Base-by-base conservation (phyloP, 2,113 vertebrate species). In the Cacatua alba region DNA sequence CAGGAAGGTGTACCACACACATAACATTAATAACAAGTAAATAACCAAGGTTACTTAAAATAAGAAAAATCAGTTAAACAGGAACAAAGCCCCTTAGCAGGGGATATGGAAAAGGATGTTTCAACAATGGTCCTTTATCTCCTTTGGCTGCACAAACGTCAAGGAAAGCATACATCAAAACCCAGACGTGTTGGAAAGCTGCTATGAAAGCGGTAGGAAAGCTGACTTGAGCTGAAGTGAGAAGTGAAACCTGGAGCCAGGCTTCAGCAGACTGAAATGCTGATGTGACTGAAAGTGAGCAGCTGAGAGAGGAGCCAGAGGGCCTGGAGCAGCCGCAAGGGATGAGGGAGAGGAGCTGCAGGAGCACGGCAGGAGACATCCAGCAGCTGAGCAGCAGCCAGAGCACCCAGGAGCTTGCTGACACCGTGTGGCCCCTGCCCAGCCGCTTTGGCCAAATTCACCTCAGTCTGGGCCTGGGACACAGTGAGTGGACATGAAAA, bases 231-330 rank as follows among this genome's bases (percentile, higher is more conserved):
- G 75, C 12, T 23, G 75, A 83, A 86, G 90, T 35, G 93, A 95
- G 93, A 90, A 90, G 75, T 4, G 75, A 94, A 93, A 94, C 90
- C 93, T 83, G 94, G 87, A 90, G 92, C 79, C 82, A 86, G 75
- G 89, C 81, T 92, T 84, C 0, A 2, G 75, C 11, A 1, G 53
- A 82, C 37, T 2, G 1, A 13, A 20, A 80, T 70, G 43, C 90
- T 93, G 93, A 95, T 57, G 64, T 29, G 85, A 93, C n/a, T 17
- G 46, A 76, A 87, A 85, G 67, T 0, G 26, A 95, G 91, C 52
- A 51, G 91, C 65, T 19, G 10, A 59, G 86, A 83, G 71, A 89
- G 44, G 86, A 94, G 93, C 43, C 91, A 41, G 82, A 81, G 65
- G 64, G 74, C 65, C 53, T 0, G 2, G 69, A 60, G 48, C 10